These are phyloP conservation scores for Drosophila subquinaria DNA, from an alignment of 2,888 invertebrate species.

Conservation along the genomic window DNA sequence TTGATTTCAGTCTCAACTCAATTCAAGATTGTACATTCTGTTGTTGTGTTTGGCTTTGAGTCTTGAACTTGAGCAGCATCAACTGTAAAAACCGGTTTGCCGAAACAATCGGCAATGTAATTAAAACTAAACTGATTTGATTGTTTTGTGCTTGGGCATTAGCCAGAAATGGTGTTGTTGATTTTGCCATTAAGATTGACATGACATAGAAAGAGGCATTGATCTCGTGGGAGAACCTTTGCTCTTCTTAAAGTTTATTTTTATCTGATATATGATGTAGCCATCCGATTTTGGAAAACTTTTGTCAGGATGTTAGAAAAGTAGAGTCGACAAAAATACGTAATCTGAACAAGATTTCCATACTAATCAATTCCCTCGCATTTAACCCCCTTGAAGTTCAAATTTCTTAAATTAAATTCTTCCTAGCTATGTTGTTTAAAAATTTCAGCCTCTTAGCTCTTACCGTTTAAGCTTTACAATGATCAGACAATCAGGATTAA, in stretches of 20 bases:
- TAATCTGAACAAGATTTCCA: too few relatives aligned
- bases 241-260: neutral
- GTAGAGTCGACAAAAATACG: too few relatives aligned
- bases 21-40: neutral
- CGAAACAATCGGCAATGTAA: slow-evolving; percentile 33
- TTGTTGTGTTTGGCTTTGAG: slow-evolving; percentile 6
- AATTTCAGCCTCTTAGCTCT: neutral
- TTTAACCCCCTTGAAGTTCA: too few relatives aligned
- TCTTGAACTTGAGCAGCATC: slow-evolving; percentile 52
- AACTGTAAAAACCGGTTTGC: slow-evolving; percentile 57
- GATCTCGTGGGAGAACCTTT: neutral
- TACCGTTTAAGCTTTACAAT: too few relatives aligned
- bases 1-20: slow-evolving; percentile 28
- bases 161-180: slow-evolving; percentile 23
- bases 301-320: too few relatives aligned
- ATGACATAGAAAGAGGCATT: slow-evolving; percentile 6
- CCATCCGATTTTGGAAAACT: too few relatives aligned
- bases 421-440: neutral
- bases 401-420: neutral
- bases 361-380: too few relatives aligned
- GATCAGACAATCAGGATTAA: too few relatives aligned
- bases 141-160: slow-evolving; percentile 32
- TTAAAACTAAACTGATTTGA: slow-evolving; percentile 48
- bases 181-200: slow-evolving; percentile 18
- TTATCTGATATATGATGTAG: neutral